Percentiles rank a stretch among this genome's conserved stretches.
phyloP scores from a whole-genome alignment of 64 coral and sea anemone species.

The Cladopsammia gracilis region DNA sequence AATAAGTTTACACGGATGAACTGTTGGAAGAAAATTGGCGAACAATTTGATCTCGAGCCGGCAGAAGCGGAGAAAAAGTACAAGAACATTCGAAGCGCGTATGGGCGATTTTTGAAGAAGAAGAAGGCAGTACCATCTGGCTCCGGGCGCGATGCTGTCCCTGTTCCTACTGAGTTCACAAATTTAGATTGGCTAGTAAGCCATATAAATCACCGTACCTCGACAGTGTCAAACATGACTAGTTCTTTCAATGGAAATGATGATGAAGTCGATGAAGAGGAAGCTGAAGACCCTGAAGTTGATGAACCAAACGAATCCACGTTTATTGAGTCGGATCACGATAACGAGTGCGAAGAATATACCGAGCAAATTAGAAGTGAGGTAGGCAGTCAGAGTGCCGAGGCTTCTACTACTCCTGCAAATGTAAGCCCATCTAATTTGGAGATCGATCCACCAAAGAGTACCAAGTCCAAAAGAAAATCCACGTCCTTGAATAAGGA shows the following conservation, averaged over 20 bases:
- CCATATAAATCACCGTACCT: not conserved
- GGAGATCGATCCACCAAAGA: no score
- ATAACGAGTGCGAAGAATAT: no score
- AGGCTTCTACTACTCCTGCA: no score
- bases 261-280: not conserved
- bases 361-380: no score
- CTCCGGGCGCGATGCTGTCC: not conserved
- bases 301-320: not conserved
- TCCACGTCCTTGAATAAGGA: not conserved
- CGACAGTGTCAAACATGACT: constrained; percentile 12
- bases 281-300: not conserved
- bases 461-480: not conserved
- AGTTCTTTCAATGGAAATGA: not conserved
- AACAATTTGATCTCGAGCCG: not conserved
- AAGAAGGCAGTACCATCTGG: not conserved
- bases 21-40: constrained; percentile 20
- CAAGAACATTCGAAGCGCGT: constrained; percentile 47
- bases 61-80: constrained; percentile 34
- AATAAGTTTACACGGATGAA: constrained; percentile 31
- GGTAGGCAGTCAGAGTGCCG: not conserved
- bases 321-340: no score
- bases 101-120: constrained; percentile 36
- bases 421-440: no score
- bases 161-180: not conserved
- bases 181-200: constrained; percentile 24